phyloP scores from a whole-genome alignment of 1,140 invertebrate species.

The Olivierus martensii region DNA sequence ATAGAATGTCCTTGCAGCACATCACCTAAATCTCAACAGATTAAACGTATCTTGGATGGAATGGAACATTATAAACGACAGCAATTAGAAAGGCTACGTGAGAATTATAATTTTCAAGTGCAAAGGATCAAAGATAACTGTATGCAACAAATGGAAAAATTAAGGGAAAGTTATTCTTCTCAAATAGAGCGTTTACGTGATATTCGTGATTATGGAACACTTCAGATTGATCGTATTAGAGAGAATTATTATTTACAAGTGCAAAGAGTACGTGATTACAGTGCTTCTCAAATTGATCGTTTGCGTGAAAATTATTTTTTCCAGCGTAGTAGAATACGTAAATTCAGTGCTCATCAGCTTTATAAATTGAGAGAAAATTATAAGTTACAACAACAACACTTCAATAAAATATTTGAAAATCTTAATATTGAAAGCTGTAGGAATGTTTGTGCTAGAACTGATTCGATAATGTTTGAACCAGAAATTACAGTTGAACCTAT shows the following conservation, averaged over 20 bases:
- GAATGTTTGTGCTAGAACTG: conserved; percentile 56
- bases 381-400: conserved; percentile 85
- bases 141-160: conserved; percentile 80
- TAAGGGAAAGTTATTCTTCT: conserved; percentile 74
- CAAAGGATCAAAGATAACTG: conserved; percentile 83
- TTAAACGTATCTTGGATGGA: conserved; percentile 56
- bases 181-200: conserved; percentile 76
- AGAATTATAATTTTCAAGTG: conserved; percentile 83
- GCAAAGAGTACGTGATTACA: conserved; percentile 68
- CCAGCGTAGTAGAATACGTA: conserved; percentile 82
- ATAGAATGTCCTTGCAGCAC: conserved; percentile 42
- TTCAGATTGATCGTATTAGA: conserved; percentile 59
- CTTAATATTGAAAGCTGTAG: conserved; percentile 87
- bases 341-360: conserved; percentile 85
- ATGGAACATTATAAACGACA: conserved; percentile 79
- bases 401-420: conserved; percentile 88
- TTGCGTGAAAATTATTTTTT: conserved; percentile 89
- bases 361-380: conserved; percentile 75
- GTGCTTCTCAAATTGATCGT: conserved; percentile 74
- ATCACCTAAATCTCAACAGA: conserved; percentile 60
- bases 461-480: conserved; percentile 40
- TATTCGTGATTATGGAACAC: conserved; percentile 76
- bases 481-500: conserved; percentile 43
- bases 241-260: conserved; percentile 56
- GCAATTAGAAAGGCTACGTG: conserved; percentile 63